phyloP scores from a whole-genome alignment of 2,888 invertebrate genomes.

The Sinelater perroti region DNA sequence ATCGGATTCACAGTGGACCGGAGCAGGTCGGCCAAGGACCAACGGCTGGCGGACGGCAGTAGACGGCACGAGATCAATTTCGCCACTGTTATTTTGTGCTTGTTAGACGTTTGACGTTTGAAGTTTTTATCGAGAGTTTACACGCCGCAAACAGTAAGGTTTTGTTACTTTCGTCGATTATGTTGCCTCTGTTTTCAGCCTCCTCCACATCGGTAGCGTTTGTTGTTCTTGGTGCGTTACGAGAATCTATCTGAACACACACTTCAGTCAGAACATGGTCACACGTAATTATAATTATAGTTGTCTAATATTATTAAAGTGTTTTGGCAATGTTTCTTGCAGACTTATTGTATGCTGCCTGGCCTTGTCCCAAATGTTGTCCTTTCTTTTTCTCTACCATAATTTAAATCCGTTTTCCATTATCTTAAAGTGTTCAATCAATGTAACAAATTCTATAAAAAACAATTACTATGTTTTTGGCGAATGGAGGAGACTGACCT shows the following conservation, averaged over 20 bases:
- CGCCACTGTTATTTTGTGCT: background rate
- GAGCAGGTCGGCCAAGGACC: constrained; percentile 7
- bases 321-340: constrained; percentile 17
- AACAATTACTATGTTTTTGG: too few species aligned
- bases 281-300: constrained; percentile 23
- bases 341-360: too few species aligned
- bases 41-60: background rate
- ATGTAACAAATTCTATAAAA: too few species aligned
- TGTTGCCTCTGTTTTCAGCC: constrained; percentile 8
- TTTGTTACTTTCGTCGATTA: constrained; percentile 5
- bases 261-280: constrained; percentile 18
- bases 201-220: constrained; percentile 12
- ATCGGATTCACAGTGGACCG: background rate
- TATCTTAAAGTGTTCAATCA: too few species aligned
- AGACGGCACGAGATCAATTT: constrained; percentile 10
- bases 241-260: constrained; percentile 23
- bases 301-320: constrained; percentile 24
- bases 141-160: background rate
- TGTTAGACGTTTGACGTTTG: constrained; percentile 1
- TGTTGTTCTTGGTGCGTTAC: constrained; percentile 17
- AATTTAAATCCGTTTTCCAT: too few species aligned
- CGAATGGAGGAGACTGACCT: too few species aligned
- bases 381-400: too few species aligned
- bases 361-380: too few species aligned
- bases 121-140: constrained; percentile 3